Percentiles rank a stretch among this genome's conserved stretches.
Conservation (phyloP, 2,888 invertebrate species). For the Tetropium fuscum region DNA sequence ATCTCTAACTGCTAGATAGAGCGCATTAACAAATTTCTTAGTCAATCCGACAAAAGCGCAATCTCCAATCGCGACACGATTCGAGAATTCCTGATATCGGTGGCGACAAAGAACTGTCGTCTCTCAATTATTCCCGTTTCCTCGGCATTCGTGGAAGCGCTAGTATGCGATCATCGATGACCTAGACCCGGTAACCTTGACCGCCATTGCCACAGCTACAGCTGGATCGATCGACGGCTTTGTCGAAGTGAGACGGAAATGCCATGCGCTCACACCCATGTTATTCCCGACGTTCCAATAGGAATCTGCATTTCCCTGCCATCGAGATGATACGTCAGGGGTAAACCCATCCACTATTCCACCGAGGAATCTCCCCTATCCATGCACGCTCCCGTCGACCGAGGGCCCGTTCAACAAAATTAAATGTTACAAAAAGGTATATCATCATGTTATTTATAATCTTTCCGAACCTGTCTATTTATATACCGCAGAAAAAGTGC, state of each 20-base stretch:
- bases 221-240: slow-evolving; percentile 49
- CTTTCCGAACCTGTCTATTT: not conserved
- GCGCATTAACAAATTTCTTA: too few species aligned
- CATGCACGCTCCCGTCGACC: not conserved
- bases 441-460: not conserved
- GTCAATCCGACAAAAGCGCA: not conserved
- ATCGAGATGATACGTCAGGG: not conserved
- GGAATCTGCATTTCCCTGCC: slow-evolving; percentile 21
- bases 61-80: not conserved
- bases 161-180: slow-evolving; percentile 31
- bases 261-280: slow-evolving; percentile 23
- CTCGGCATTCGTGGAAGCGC: slow-evolving; percentile 3
- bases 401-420: too few species aligned
- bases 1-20: too few species aligned
- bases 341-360: slow-evolving; percentile 4
- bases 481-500: not conserved
- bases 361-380: slow-evolving; percentile 11
- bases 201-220: slow-evolving; percentile 47
- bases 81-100: not conserved
- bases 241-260: slow-evolving; percentile 16
- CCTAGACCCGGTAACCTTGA: slow-evolving; percentile 52
- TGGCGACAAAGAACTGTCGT: slow-evolving; percentile 6
- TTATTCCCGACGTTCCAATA: slow-evolving; percentile 25
- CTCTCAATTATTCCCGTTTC: slow-evolving; percentile 6
- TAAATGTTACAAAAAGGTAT: slow-evolving; percentile 12